Evolutionary conservation across 2,113 vertebrate genomes (phyloP), one percentile per base, ranked within the genome.

Genomic region (Neogale vison): DNA sequence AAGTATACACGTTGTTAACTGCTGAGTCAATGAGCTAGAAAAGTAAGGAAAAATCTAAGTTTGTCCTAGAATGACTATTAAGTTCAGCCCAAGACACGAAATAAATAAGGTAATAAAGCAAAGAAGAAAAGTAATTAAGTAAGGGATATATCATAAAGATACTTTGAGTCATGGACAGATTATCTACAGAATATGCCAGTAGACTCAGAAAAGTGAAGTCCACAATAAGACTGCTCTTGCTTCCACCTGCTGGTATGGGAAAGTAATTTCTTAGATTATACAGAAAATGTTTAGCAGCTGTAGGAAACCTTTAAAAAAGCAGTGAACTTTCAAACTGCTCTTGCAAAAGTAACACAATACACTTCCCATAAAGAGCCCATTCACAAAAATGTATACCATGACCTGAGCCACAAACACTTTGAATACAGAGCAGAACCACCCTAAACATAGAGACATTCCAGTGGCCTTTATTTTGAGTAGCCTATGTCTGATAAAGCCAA

Each of bases 161-260:
- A 79, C 9, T 81, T 4, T 67, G 69, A 92, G 50, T 95, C 86
- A 83, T 7, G 18, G 39, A 74, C 7, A 69, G 10, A 59, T 34
- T 63, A 72, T 34, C 55, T n/a, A 67, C 29, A 69, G 80, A 80
- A 81, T 42, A 36, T 1, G 45, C 50, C 1, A 65, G 59, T 12
- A 21, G 23, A 85, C 67, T 59, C 23, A 63, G 39, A 67, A 67
- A 83, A 88, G 39, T 20, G 21, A 57, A 88, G 59, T 20, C 36
- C 39, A 13, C 76, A 39, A 90, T 96, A 96, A 6, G 7, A 59
- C 47, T 80, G 94, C 90, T 97, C 95, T 89, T 98, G 98, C 96
- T 94, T 97, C 97, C 98, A 98, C 96, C 98, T 98, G 81, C 97
- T 98, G 97, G 98, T 89, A 59, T 11, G 81, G 45, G 47, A 69